phyloP scores from a whole-genome alignment of 2,888 invertebrate species.

The Diogma glabrata region DNA sequence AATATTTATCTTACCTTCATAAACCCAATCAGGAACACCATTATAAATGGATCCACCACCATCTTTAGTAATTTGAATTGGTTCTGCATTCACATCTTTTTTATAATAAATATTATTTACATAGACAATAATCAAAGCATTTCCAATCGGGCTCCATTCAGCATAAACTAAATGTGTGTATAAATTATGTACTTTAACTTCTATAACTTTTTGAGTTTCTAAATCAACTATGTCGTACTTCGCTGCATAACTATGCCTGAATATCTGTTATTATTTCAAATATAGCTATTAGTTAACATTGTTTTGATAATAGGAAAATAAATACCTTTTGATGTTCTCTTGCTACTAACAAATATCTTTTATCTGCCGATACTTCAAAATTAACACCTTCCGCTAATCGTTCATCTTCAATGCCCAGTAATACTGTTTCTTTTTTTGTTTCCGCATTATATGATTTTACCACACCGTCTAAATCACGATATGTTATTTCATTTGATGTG shows the following conservation, averaged over 20 bases:
- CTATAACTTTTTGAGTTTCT: constrained; percentile 27
- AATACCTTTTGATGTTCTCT: constrained; percentile 51
- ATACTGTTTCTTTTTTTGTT: constrained; percentile 19
- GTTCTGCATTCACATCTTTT: constrained; percentile 32
- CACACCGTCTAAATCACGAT: constrained; percentile 37
- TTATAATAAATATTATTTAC: constrained; percentile 69
- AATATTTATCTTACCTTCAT: too few relatives aligned
- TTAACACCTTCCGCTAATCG: constrained; percentile 36
- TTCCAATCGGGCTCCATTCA: constrained; percentile 65
- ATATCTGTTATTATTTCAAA: constrained; percentile 46
- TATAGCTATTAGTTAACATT: neutral
- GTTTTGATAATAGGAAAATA: constrained; percentile 8
- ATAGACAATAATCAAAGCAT: constrained; percentile 57
- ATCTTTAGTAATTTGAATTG: constrained; percentile 49
- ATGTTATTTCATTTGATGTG: constrained; percentile 54
- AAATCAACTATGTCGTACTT: constrained; percentile 59
- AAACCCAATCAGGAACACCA: constrained; percentile 90
- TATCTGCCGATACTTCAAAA: constrained; percentile 52
- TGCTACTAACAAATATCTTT: constrained; percentile 48
- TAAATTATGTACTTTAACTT: neutral
- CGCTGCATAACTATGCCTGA: constrained; percentile 67
- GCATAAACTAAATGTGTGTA: constrained; percentile 45
- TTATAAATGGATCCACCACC: constrained; percentile 59
- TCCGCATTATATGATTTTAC: constrained; percentile 22
- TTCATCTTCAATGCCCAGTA: constrained; percentile 23